Evolutionary conservation across 2,888 invertebrate species (phyloP), one percentile per base, ranked within the genome.

Genomic region (Thumatha senex): DNA sequence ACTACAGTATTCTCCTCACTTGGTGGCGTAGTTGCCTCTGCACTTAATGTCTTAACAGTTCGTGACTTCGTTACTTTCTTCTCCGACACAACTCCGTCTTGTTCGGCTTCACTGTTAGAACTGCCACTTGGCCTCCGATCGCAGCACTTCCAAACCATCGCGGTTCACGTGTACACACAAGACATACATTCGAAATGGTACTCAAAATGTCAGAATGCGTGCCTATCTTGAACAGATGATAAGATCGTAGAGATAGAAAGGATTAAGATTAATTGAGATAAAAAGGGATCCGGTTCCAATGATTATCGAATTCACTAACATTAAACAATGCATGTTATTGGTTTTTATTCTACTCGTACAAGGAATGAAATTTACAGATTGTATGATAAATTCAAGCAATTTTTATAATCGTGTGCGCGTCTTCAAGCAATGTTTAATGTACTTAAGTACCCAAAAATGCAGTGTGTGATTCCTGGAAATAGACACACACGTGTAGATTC

Each of bases 101-200:
- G n/a, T 7, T 13, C 35, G 2, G 11, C 31, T 35, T 47, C 47
- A 41, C 34, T 24, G 9, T 40, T n/a, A n/a, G 44, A 48, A 30
- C 13, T 44, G n/a, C 14, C 31, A 44, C 49, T 49, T 14, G 18
- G 48, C 13, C 33, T 38, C 13, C 48, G 30, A 13, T 34, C 36
- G 31, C 48, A 48, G 7, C 48, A 48, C 39, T 39, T 35, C 35
- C 47, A 40, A 29, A 47, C 13, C 46, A 46, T 47, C 14, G 34
- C 47, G 30, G n/a, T 8, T 15, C 18, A 30, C 31, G 9, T 10
- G 10, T 29, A 5, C 11, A 24, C n/a, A n/a, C n/a, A n/a, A n/a
- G 14, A 36, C 9, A 36, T n/a, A 10, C 15, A 34, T 33, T 43
- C 18, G 8, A 40, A 40, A 12, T 40, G 40, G 12, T 10, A 24